Base-by-base conservation (phyloP, 2,888 invertebrate species). In the Dicyrtoma fusca region DNA sequence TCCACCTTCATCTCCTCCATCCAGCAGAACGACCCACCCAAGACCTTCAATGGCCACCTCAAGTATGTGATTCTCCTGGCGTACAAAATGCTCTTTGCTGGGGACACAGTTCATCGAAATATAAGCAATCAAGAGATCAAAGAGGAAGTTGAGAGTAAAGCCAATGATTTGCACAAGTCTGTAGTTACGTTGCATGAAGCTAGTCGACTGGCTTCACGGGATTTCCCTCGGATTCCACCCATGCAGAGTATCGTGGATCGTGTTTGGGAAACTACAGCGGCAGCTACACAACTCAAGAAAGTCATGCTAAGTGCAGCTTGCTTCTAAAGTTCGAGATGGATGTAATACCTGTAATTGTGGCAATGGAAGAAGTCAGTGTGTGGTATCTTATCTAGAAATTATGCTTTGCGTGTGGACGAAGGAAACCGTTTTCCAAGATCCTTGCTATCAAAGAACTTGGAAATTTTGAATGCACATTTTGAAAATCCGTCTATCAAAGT, bases 21-120 rank as follows among this genome's bases (percentile, higher is more conserved):
- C 51, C 94, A 95, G 82, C 92, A 91, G 84, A 95, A 95, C 82
- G 94, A 95, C 83, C 95, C 95, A 49, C 97, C 97, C 0, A 93
- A 94, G 84, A 91, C 85, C 65, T 96, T 96, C 84, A 90, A 97
- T 66, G 94, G 94, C 14, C 93, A 95, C 83, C 93, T 94, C 68
- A 97, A 97, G 84, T 95, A 95, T 84, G 95, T 97, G 11, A 93
- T 97, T 45, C 87, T 97, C 63, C 93, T 93, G 83, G 96, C 95
- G 26, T 96, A 97, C 83, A 91, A 95, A 83, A 87, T 97, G 82
- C 94, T 97, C 21, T 92, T 94, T 83, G 95, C 96, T 75, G 96
- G 96, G 65, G 97, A 97, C 85, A 94, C 92, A 63, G 92, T 97
- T 34, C 91, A 95, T 83, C 89, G 93, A 81, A 94, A 94, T 84